Percentiles rank a stretch among this genome's conserved stretches.
Evolutionary conservation across 1,140 invertebrate genomes (phyloP).

Genomic region (Rhagoletis zephyria): DNA sequence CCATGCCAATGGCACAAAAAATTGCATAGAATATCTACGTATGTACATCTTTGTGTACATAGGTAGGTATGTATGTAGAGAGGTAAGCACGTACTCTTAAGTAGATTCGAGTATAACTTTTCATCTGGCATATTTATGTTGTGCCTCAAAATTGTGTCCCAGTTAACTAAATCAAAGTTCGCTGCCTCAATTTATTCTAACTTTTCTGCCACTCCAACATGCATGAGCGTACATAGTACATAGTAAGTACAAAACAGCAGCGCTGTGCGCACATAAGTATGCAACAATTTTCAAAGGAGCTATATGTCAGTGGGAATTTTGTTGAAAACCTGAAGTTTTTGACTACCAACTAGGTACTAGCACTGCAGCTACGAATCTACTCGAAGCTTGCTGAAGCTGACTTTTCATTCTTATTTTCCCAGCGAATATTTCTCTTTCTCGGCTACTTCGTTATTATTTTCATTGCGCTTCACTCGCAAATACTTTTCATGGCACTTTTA

Average conservation of each 20-base stretch:
- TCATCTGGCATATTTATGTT: slow-evolving; percentile 47
- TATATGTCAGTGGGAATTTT: slow-evolving; percentile 39
- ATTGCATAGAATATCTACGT: too few species aligned
- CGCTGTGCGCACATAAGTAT: slow-evolving; percentile 22
- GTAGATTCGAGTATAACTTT: slow-evolving; percentile 24
- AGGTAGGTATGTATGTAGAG: neutral
- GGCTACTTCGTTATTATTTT: neutral
- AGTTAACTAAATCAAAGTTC: slow-evolving; percentile 47
- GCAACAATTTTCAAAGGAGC: slow-evolving; percentile 42
- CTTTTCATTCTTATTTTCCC: neutral
- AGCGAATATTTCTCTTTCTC: neutral
- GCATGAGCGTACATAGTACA: neutral
- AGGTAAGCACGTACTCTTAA: neutral
- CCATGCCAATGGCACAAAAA: too few species aligned
- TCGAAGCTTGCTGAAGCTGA: neutral
- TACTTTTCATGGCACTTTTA: slow-evolving; percentile 21
- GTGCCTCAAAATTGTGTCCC: slow-evolving; percentile 43
- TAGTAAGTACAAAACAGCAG: neutral
- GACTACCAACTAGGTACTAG: neutral
- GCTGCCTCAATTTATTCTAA: slow-evolving; percentile 44
- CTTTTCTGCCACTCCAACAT: neutral
- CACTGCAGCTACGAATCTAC: neutral
- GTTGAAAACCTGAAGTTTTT: slow-evolving; percentile 36
- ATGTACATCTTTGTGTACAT: neutral
- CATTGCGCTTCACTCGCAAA: neutral